Evolutionary conservation across 2,113 vertebrate genomes (phyloP).

Genomic region (Hyperoodon ampullatus): DNA sequence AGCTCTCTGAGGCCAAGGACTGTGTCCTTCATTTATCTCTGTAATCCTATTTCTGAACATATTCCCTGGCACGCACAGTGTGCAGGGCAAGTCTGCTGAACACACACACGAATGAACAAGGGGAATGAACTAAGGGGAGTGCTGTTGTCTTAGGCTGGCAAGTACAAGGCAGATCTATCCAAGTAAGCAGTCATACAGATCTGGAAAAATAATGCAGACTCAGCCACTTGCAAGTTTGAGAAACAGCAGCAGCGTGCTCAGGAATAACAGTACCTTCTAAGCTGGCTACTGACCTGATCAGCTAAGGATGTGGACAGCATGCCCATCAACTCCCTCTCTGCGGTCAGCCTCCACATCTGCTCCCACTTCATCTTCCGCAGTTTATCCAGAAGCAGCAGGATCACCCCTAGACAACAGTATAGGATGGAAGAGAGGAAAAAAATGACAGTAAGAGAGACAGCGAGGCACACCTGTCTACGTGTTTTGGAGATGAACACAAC

Average conservation of each 20-base stretch:
- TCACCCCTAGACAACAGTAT: slow-evolving; percentile 89
- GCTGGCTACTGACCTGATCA: slow-evolving; percentile 91
- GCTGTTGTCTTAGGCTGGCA: not conserved
- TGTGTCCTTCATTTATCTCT: not conserved
- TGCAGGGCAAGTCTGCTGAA: not conserved
- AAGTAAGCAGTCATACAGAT: fast-evolving
- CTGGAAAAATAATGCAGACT: not conserved
- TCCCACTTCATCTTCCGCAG: slow-evolving; percentile 98
- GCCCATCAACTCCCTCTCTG: slow-evolving; percentile 98
- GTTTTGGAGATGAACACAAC: not conserved
- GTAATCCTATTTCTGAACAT: not conserved
- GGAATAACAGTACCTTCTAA: not conserved
- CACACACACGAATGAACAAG: not conserved
- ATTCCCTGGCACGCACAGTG: too few relatives aligned
- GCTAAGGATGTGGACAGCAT: slow-evolving; percentile 98
- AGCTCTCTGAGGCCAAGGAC: not conserved
- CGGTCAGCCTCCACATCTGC: slow-evolving; percentile 99
- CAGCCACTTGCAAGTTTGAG: not conserved
- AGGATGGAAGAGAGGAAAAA: not conserved
- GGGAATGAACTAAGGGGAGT: not conserved
- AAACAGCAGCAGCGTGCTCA: not conserved
- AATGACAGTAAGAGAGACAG: not conserved
- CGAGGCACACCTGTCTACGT: fast-evolving
- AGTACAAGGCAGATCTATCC: fast-evolving
- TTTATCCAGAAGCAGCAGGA: slow-evolving; percentile 95